These are phyloP conservation scores for Emberiza fucata DNA, from an alignment of 2,113 vertebrate genomes.

Conservation along the genomic window DNA sequence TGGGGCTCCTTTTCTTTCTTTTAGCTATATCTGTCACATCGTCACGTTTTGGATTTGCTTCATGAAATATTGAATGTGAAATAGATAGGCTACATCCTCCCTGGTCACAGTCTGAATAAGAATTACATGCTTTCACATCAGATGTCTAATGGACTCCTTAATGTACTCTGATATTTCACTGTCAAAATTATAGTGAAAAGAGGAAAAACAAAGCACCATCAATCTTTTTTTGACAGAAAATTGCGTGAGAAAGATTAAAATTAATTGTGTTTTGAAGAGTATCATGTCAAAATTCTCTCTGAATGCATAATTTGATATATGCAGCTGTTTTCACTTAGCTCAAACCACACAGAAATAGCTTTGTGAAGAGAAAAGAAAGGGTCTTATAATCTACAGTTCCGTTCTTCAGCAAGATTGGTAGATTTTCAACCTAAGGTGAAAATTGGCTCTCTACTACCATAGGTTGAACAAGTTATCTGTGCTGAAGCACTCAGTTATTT, in stretches of 20 bases:
- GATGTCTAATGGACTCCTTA: neutral
- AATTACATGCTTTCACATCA: neutral
- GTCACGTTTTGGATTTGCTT: neutral
- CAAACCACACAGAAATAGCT: neutral
- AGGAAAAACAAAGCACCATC: conserved; percentile 6
- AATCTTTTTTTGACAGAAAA: neutral
- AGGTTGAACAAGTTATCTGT: neutral
- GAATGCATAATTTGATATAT: conserved; percentile 6
- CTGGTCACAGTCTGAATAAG: neutral
- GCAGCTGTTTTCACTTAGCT: conserved; percentile 17
- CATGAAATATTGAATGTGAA: neutral
- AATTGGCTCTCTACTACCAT: neutral
- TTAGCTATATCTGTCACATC: neutral
- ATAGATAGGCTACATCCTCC: neutral
- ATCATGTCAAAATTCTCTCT: neutral
- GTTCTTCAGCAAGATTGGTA: neutral
- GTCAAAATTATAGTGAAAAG: neutral
- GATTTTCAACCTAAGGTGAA: neutral
- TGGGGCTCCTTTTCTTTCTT: neutral
- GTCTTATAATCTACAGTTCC: neutral
- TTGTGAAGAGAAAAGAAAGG: neutral
- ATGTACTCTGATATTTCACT: neutral
- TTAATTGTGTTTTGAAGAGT: conserved; percentile 21
- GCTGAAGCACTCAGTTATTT: neutral
- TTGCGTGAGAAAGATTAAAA: conserved; percentile 1